These are phyloP conservation scores for Nipponacmea schrenckii DNA, from an alignment of 2,888 invertebrate genomes.

Conservation along the genomic window DNA sequence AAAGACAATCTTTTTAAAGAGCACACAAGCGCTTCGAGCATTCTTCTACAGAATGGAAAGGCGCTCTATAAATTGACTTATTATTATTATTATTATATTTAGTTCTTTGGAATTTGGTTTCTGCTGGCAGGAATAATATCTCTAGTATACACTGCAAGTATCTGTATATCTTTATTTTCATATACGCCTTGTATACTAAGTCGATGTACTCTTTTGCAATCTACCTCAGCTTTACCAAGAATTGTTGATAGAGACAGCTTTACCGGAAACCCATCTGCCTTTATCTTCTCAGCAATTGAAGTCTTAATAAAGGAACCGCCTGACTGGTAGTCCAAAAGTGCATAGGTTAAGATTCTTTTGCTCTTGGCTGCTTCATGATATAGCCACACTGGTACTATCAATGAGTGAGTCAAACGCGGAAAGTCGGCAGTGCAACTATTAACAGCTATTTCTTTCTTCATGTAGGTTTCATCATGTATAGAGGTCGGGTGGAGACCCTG, in stretches of 20 bases:
- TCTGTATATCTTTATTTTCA: neutral
- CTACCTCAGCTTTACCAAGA: neutral
- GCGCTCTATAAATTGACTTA: too few species aligned
- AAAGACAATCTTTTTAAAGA: too few species aligned
- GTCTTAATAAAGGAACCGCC: too few species aligned
- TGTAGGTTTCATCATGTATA: neutral
- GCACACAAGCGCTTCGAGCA: too few species aligned
- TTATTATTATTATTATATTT: too few species aligned
- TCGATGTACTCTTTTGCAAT: neutral
- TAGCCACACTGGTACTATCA: neutral
- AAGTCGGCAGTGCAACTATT: too few species aligned
- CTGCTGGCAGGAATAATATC: neutral
- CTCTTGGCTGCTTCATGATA: neutral
- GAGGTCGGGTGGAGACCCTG: neutral
- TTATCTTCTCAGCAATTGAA: neutral
- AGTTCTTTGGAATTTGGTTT: neutral
- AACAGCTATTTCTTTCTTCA: too few species aligned
- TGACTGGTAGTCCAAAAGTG: neutral
- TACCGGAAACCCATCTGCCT: neutral
- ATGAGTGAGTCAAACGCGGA: neutral
- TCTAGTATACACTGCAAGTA: conserved; percentile 9
- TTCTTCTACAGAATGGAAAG: too few species aligned
- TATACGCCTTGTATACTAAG: neutral
- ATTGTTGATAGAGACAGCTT: conserved; percentile 12
- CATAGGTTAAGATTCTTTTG: neutral